A percentile compares a stretch with the other conserved stretches of the same genome.
These are phyloP conservation scores for Thunnus albacares DNA, from an alignment of 2,797 vertebrate genomes.

Conservation along the genomic window DNA sequence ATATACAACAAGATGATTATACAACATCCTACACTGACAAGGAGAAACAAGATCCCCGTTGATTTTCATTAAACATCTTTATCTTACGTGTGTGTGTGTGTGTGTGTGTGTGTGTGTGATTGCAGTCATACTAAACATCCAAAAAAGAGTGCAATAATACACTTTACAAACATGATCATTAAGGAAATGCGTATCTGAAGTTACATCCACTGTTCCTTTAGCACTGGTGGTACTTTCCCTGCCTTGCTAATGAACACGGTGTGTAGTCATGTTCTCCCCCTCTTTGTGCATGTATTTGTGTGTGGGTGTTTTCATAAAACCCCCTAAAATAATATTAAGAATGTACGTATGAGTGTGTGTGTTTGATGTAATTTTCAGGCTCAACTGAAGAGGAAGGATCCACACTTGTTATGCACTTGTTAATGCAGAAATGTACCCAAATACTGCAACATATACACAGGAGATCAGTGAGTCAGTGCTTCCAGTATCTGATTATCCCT, in stretches of 20 bases:
- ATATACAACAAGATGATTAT: background rate
- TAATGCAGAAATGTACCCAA: constrained; percentile 26
- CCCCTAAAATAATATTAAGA: background rate
- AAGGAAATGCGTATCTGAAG: constrained; percentile 5
- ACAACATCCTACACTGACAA: background rate
- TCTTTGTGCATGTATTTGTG: constrained; percentile 6
- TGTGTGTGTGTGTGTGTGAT: constrained; percentile 4
- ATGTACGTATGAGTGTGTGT: background rate
- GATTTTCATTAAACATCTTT: background rate
- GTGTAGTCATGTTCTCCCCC: constrained; percentile 26
- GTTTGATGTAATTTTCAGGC: constrained; percentile 30
- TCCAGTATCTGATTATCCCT: constrained; percentile 31
- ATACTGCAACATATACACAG: constrained; percentile 13
- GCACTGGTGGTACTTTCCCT: constrained; percentile 14
- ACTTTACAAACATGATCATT: constrained; percentile 15
- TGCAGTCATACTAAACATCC: background rate
- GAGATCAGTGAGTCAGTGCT: constrained; percentile 30
- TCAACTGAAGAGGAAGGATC: constrained; percentile 8
- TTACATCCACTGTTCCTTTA: constrained; percentile 8
- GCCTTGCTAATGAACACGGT: constrained; percentile 30
- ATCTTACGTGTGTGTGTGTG: background rate
- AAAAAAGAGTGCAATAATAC: background rate
- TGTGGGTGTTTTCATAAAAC: constrained; percentile 18
- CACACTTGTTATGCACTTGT: constrained; percentile 20
- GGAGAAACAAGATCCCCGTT: background rate